These are phyloP conservation scores for Andrena dorsata DNA, from an alignment of 2,888 invertebrate species.

Conservation along the genomic window DNA sequence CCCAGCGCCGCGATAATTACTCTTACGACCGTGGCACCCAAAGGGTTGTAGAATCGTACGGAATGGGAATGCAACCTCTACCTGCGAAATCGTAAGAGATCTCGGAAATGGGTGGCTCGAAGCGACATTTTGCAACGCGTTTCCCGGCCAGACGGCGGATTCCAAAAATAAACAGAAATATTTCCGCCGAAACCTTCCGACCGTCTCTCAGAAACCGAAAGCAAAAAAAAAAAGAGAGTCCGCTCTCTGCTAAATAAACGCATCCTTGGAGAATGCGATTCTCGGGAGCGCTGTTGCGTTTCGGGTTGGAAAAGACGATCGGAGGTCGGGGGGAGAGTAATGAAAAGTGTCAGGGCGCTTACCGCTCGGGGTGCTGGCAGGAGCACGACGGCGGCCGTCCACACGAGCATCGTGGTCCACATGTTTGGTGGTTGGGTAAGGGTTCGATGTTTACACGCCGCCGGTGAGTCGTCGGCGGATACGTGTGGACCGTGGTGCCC, in stretches of 20 bases:
- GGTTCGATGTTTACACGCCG: conserved; percentile 74
- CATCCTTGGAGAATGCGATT: background rate
- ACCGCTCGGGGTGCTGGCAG: conserved; percentile 80
- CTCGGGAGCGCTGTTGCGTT: too few species aligned
- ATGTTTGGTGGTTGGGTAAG: conserved; percentile 79
- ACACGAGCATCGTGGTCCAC: conserved; percentile 83
- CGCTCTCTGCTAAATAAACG: conserved; percentile 17
- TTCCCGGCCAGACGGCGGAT: conserved; percentile 12
- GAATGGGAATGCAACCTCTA: too few species aligned
- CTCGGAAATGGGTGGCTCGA: background rate
- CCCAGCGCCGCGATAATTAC: background rate
- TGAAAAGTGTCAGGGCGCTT: conserved; percentile 66
- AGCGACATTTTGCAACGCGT: conserved; percentile 32
- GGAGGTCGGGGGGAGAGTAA: background rate
- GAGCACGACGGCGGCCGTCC: conserved; percentile 82
- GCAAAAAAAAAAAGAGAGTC: background rate
- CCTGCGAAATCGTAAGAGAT: conserved; percentile 11
- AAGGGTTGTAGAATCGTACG: too few species aligned
- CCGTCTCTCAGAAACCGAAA: background rate
- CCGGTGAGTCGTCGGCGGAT: conserved; percentile 68
- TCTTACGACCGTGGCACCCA: too few species aligned
- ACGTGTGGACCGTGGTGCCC: conserved; percentile 66
- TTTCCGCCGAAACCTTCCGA: conserved; percentile 28
- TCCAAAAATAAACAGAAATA: conserved; percentile 51
- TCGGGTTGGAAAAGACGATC: background rate